Base-by-base conservation (phyloP, 2,113 vertebrate genomes). In the Copsychus sechellarum region DNA sequence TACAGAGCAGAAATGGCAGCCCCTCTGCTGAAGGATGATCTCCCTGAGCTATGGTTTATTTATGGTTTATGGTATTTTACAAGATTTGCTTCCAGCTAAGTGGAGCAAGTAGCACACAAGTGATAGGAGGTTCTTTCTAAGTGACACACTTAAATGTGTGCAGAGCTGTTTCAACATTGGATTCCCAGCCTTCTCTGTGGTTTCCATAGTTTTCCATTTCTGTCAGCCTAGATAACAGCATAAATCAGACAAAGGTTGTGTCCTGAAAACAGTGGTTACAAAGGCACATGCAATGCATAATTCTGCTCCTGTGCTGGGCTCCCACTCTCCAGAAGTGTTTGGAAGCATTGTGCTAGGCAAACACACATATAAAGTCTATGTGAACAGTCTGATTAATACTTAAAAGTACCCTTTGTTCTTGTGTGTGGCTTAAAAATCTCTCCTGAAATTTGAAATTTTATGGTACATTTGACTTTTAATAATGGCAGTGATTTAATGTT, bases 41-140 rank as follows among this genome's bases (percentile, higher is more conserved):
- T 86, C 64, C 74, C 56, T 58, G 29, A 88, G 60, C 72, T 71
- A 83, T 76, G 83, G 40, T 67, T 93, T 96, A 85, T 92, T 90
- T 94, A 87, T 74, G 61, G 38, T 67, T 94, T 65, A 25, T 23
- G 28, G 61, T 51, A 66, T 86, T 88, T 80, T 62, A 76, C 43
- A 77, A 36, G 36, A 56, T 91, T 73, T 79, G 42, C 48, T 88
- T 78, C 66, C 72, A 86, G 64, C 33, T 48, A 54, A 77, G 71
- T 50, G 54, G 78, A 76, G 79, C 34, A 81, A 60, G 73, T 17
- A 15, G 56, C 53, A n/a, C 56, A 48, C 9, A 64, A 57, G 12
- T 15, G 33, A 23, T 17, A 45, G 24, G 40, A 88, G 3, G 20
- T 61, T 95, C 56, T 24, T 80, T 86, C 24, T 31, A 36, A 51